Conservation (phyloP, 2,113 vertebrate genomes). For the Thymallus thymallus region DNA sequence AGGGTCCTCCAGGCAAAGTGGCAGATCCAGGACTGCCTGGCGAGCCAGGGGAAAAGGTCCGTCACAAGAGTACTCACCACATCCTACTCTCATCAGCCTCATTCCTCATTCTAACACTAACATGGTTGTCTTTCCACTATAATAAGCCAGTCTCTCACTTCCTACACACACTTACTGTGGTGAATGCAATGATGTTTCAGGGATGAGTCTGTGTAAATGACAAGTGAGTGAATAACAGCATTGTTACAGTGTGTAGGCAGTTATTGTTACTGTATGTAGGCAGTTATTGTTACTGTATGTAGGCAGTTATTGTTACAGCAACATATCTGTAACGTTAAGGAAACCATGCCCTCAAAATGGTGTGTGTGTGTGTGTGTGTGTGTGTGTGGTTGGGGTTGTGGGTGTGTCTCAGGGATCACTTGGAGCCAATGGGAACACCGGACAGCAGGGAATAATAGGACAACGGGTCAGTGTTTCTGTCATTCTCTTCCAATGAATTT, state of each 20-base stretch:
- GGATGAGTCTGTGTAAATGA: too few species aligned
- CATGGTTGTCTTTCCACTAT: neutral
- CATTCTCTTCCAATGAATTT: neutral
- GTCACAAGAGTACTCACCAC: constrained; percentile 3
- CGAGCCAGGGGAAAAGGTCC: constrained; percentile 90
- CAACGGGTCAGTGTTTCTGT: constrained; percentile 78
- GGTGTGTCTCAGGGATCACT: constrained; percentile 88
- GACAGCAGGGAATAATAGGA: constrained; percentile 88
- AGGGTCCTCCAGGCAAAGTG: constrained; percentile 82
- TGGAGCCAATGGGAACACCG: constrained; percentile 81
- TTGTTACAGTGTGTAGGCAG: too few species aligned
- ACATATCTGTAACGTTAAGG: too few species aligned
- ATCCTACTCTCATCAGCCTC: neutral
- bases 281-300: too few species aligned
- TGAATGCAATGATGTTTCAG: too few species aligned
- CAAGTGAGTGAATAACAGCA: too few species aligned
- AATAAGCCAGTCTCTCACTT: neutral
- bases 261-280: too few species aligned
- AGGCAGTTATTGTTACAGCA: too few species aligned
- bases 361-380: constrained; percentile 19
- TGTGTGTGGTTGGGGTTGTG: too few species aligned
- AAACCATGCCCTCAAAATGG: too few species aligned
- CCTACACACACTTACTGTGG: too few species aligned
- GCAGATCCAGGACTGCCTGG: constrained; percentile 85
- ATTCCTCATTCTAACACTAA: neutral